Evolutionary conservation across 1,140 invertebrate species (phyloP).

Genomic region (Chlorops oryzae): DNA sequence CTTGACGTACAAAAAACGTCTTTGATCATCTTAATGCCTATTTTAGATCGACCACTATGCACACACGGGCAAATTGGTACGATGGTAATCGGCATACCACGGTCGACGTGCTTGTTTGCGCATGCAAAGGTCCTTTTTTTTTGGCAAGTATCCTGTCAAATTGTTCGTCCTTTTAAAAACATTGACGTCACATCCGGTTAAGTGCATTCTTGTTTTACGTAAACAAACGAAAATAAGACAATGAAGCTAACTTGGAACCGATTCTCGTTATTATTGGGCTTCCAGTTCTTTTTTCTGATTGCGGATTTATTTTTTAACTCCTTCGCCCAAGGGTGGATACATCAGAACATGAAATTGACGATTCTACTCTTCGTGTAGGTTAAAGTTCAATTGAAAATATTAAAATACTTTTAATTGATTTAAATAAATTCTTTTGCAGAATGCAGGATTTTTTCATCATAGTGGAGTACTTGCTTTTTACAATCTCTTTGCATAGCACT

Average conservation of each 20-base stretch:
- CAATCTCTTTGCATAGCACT: slow-evolving; percentile 64
- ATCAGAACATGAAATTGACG: slow-evolving; percentile 29
- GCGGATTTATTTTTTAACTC: slow-evolving; percentile 39
- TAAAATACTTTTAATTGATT: neutral
- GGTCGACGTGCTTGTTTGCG: too few relatives aligned
- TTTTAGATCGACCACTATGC: too few relatives aligned
- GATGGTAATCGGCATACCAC: too few relatives aligned
- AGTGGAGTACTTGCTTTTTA: slow-evolving; percentile 56
- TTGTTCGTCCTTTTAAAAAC: too few relatives aligned
- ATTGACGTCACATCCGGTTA: too few relatives aligned
- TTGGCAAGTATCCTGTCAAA: too few relatives aligned
- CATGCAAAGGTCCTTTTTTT: too few relatives aligned
- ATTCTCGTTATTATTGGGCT: slow-evolving; percentile 32
- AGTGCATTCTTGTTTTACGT: too few relatives aligned
- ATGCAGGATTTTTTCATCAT: slow-evolving; percentile 64
- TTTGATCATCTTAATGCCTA: too few relatives aligned
- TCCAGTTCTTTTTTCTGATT: slow-evolving; percentile 31
- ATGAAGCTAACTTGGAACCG: slow-evolving; percentile 42
- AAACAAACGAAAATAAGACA: slow-evolving; percentile 9
- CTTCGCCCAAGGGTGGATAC: slow-evolving; percentile 29
- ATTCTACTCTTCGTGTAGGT: slow-evolving; percentile 45
- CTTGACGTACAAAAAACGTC: too few relatives aligned
- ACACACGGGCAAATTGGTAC: too few relatives aligned
- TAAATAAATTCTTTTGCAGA: slow-evolving; percentile 46
- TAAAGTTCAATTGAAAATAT: neutral